Evolutionary conservation across 2,113 vertebrate species (phyloP), one percentile per base, ranked within the genome.

Genomic region (Pelusios castaneus): DNA sequence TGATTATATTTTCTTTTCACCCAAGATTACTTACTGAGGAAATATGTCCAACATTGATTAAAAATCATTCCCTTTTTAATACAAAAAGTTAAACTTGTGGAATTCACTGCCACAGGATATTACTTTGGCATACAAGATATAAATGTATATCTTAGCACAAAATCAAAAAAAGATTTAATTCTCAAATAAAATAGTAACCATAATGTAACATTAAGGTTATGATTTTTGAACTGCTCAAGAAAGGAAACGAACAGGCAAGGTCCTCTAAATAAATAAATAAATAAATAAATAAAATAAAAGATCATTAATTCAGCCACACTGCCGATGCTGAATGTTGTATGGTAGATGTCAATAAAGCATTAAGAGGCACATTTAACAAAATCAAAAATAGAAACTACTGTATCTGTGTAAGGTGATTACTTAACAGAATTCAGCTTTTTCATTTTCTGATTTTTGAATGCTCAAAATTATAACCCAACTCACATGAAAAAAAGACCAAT

Each of bases 1-100:
- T 94, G 88, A 97, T 97, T 97, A 97, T 87, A 86, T 89, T 94
- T 56, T 90, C 88, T 91, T 94, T 91, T 80, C 82, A 96, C 93
- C 94, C 97, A 97, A 47, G 31, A 80, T 89, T 96, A 92, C 95
- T 96, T 95, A 94, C 93, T 96, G 81, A 96, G 82, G 87, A 89
- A 97, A 96, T 92, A 96, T 95, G 93, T 78, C 67, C 58, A 89
- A 95, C 95, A 93, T 0, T n/a, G 87, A 94, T 92, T 80, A 3
- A 58, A 94, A 77, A 96, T 29, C 49, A 67, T 45, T 94, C n/a
- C 38, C 88, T 92, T 96, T 82, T 91, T 70, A 70, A 94, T 85
- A 92, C 86, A 76, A 1, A 0, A 73, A 90, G 67, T 85, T 91
- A 85, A n/a, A 90, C 31, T 58, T 82, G 54, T 0, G 0, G 88